Base-by-base conservation (phyloP, 2,888 invertebrate species). In the Platycheirus albimanus region DNA sequence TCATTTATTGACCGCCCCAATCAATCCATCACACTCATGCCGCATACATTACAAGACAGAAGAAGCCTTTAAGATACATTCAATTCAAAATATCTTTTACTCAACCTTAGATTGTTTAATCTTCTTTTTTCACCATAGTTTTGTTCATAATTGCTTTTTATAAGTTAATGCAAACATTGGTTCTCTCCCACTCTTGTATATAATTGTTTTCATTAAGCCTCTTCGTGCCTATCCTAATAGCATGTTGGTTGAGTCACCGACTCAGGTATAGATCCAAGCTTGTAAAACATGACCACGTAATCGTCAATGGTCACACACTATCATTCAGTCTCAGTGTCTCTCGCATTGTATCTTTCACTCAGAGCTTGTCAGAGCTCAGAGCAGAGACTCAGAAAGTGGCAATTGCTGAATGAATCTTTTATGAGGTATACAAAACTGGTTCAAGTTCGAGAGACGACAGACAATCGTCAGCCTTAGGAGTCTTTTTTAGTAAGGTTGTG, bases 361-460 rank as follows among this genome's bases (percentile, higher is more conserved):
- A 41, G 36, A 56, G 56, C 5, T 2, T 41, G 38, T 15, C 13
- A 41, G 24, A 58, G 30, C 30, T 24, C 24, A 24, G 24, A 4
- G 24, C 6, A 24, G 24, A 4, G n/a, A n/a, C n/a, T n/a, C n/a
- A n/a, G n/a, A 24, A 36, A 36, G 58, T 28, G 45, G 11, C 24
- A 17, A 45, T n/a, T 30, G 45, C 45, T 61, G 45, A 45, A 61
- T 51, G 15, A 38, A 67, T 58, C 79, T 67, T n/a, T 71, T 66
- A n/a, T 36, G 15, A 47, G 47, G 51, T 11, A 20, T 19, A 24
- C 28, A 63, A 83, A 83, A 83, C 83, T 74, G 78, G 83, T 83
- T 83, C 72, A 83, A 69, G 72, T 69, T 63, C 69, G 67, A 43
- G 38, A 69, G 83, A 67, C 33, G 77, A 52, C 38, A 64, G 30